These are phyloP conservation scores for Butastur rufipennis DNA, from an alignment of 2,113 vertebrate species.

Conservation along the genomic window DNA sequence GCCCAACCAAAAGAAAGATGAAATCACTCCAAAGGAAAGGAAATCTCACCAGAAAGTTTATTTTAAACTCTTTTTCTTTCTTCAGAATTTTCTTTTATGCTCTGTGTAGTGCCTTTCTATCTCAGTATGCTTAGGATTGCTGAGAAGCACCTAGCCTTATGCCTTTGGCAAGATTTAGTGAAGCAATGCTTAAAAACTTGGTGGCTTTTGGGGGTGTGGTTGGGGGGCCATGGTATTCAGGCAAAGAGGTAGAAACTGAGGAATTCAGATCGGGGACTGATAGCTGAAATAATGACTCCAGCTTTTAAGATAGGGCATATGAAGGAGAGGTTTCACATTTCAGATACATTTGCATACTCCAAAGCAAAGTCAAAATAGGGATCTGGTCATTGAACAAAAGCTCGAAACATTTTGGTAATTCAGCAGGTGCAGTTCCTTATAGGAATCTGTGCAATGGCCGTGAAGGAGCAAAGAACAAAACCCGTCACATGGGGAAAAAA, in stretches of 20 bases:
- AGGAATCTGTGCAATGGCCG: background rate
- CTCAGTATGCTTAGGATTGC: background rate
- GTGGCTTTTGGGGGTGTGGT: background rate
- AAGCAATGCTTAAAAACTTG: background rate
- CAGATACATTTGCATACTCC: background rate
- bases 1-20: background rate
- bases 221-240: background rate
- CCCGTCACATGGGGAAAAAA: background rate
- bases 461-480: background rate
- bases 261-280: background rate
- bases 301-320: background rate
- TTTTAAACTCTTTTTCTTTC: background rate
- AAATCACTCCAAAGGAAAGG: background rate
- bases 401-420: background rate
- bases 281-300: background rate
- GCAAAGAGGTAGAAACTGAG: background rate
- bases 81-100: background rate
- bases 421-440: background rate
- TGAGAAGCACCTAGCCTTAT: background rate
- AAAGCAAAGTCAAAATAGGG: background rate
- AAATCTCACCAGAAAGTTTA: background rate
- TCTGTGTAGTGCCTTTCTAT: background rate
- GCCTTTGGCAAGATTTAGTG: background rate
- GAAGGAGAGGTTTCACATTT: background rate
- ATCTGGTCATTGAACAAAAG: background rate